Evolutionary conservation across 1,140 invertebrate species (phyloP), one percentile per base, ranked within the genome.

Genomic region (Drosophila asahinai): DNA sequence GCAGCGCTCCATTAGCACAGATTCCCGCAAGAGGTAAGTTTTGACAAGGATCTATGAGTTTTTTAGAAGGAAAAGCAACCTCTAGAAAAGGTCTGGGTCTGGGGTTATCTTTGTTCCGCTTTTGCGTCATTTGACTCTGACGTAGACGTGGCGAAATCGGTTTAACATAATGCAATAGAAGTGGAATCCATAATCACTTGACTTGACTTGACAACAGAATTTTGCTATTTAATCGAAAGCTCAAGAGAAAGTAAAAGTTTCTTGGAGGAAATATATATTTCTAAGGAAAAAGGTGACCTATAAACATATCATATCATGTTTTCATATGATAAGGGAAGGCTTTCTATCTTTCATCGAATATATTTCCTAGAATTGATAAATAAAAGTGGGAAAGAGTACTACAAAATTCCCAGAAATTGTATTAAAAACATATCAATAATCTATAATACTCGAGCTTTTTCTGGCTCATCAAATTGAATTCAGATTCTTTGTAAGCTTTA

Each of bases 1-100:
- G 60, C 86, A 91, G 64, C 86, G 91, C 55, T 91, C 92, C 55
- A 91, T 93, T 7, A 93, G 92, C 77, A 92, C 83, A 73, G 92
- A 93, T 63, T 93, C 92, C 47, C 84, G 91, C 57, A 93, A 93
- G 59, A 93, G 91, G 91, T 93, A 61, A 79, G 76, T 82, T 42
- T 30, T n/a, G 36, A 17, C 11, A 43, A 25, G 8, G 38, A 40
- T 40, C 19, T 22, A 19, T 19, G 19, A 19, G 19, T 19, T 19
- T 19, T 19, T 19, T 0, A 19, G 19, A 19, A 19, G 14, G 11
- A 12, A 4, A 15, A 22, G 14, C 38, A 48, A 25, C 3, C 45
- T 45, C 19, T 11, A 5, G 11, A 14, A n/a, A 0, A 42, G 58
- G 17, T 68, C 25, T 42, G 14, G 15, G 25, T 3, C 17, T 38